Evolutionary conservation across 2,113 vertebrate genomes (phyloP).

Genomic region (Xenopus laevis): DNA sequence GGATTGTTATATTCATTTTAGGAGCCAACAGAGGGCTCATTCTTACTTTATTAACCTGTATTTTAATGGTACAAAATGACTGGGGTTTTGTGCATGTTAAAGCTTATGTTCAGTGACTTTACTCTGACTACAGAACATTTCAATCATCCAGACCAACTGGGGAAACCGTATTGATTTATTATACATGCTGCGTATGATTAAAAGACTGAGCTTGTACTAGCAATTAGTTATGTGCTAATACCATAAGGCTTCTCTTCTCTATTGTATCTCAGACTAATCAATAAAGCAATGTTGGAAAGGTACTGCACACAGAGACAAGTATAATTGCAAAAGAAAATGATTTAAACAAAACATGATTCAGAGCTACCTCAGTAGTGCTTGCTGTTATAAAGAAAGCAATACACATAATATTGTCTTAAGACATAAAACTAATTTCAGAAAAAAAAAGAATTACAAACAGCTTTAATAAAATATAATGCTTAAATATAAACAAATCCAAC

Average conservation of each 20-base stretch:
- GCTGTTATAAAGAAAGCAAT: no score
- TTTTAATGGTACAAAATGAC: no score
- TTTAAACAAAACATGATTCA: background rate
- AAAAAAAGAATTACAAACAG: no score
- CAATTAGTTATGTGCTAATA: slow-evolving; percentile 14
- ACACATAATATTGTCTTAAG: no score
- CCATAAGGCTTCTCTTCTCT: background rate
- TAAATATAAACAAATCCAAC: no score
- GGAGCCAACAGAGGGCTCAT: no score
- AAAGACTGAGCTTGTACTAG: slow-evolving; percentile 13
- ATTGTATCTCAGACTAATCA: slow-evolving; percentile 13
- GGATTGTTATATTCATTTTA: no score
- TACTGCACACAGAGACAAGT: background rate
- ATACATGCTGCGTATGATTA: background rate
- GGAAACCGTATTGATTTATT: slow-evolving; percentile 16
- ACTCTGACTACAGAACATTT: slow-evolving; percentile 11
- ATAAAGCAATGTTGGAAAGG: background rate
- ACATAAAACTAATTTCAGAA: no score
- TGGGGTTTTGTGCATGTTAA: background rate
- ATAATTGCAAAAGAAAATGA: background rate
- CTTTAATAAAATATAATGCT: no score
- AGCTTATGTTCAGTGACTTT: background rate
- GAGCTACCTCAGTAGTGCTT: no score
- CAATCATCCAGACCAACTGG: background rate
- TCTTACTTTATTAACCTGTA: background rate